Conservation (phyloP, 2,888 invertebrate genomes). For the Temnothorax rugatulus region DNA sequence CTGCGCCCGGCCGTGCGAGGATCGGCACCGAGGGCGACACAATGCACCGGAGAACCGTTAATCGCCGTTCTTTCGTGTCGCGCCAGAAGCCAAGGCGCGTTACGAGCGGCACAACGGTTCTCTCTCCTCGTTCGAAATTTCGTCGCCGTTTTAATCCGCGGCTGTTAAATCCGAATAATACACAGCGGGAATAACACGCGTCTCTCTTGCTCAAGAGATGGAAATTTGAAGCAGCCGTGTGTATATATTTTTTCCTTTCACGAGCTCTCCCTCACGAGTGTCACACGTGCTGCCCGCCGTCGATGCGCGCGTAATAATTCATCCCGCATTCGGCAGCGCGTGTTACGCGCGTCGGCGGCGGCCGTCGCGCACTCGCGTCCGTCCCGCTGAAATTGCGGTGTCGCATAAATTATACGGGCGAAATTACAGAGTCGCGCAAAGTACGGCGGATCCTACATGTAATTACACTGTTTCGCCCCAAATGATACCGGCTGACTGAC, state of each 20-base stretch:
- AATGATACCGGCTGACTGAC: slow-evolving; percentile 36
- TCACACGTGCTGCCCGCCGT: slow-evolving; percentile 19
- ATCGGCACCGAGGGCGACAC: slow-evolving; percentile 33
- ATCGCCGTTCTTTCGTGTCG: slow-evolving; percentile 42
- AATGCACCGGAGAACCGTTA: slow-evolving; percentile 54
- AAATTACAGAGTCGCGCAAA: slow-evolving; percentile 45
- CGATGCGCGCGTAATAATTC: slow-evolving; percentile 50
- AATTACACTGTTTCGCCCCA: slow-evolving; percentile 38
- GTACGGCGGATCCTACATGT: slow-evolving; percentile 30
- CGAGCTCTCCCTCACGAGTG: neutral
- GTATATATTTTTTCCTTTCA: neutral
- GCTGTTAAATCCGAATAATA: slow-evolving; percentile 21
- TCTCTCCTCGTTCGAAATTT: neutral
- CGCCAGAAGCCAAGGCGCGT: slow-evolving; percentile 22
- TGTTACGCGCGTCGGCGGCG: slow-evolving; percentile 1
- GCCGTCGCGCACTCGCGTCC: slow-evolving; percentile 16
- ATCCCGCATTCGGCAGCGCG: slow-evolving; percentile 15
- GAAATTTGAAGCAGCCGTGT: neutral
- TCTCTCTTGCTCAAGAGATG: neutral
- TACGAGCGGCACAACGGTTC: slow-evolving; percentile 23
- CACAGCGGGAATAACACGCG: neutral
- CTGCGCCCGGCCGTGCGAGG: slow-evolving; percentile 6
- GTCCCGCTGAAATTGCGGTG: slow-evolving; percentile 32
- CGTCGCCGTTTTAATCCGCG: slow-evolving; percentile 4
- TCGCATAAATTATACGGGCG: slow-evolving; percentile 39